These are phyloP conservation scores for Cheilosia variabilis DNA, from an alignment of 2,888 invertebrate genomes.

Conservation along the genomic window DNA sequence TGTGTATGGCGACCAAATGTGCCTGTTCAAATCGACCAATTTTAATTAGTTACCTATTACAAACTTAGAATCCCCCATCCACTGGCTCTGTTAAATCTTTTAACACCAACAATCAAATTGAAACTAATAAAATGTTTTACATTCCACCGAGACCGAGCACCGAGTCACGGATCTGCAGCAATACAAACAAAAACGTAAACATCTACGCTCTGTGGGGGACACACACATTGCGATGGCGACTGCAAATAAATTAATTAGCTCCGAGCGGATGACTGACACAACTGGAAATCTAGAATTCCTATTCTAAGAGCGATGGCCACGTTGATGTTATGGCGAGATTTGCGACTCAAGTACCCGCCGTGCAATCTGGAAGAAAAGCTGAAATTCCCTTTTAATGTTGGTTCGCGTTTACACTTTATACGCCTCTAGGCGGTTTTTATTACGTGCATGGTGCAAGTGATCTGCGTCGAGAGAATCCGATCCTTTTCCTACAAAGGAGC, in stretches of 20 bases:
- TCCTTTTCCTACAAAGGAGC: not conserved
- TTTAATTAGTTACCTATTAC: not conserved
- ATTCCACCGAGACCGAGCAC: slow-evolving; percentile 18
- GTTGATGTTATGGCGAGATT: not conserved
- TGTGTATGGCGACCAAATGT: not conserved
- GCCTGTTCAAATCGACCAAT: not conserved
- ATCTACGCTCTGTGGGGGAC: not conserved
- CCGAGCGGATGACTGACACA: slow-evolving; percentile 47
- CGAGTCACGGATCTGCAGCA: slow-evolving; percentile 17
- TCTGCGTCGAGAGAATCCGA: not conserved
- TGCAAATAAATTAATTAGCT: slow-evolving; percentile 58
- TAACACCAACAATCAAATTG: slow-evolving; percentile 50
- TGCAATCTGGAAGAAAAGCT: slow-evolving; percentile 4
- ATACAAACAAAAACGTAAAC: not conserved
- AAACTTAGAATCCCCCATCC: not conserved
- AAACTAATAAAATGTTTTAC: slow-evolving; percentile 41
- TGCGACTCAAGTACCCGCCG: slow-evolving; percentile 20
- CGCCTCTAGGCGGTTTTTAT: not conserved
- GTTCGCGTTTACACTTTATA: not conserved
- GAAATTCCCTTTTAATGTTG: not conserved
- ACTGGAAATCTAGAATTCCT: slow-evolving; percentile 30
- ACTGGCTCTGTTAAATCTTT: slow-evolving; percentile 13
- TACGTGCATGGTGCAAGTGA: not conserved
- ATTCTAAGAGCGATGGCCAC: slow-evolving; percentile 7
- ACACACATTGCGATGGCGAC: slow-evolving; percentile 10